Percentiles rank a stretch among this genome's conserved stretches.
These are phyloP conservation scores for Neomonachus schauinslandi DNA, from an alignment of 2,113 vertebrate genomes.

Conservation along the genomic window DNA sequence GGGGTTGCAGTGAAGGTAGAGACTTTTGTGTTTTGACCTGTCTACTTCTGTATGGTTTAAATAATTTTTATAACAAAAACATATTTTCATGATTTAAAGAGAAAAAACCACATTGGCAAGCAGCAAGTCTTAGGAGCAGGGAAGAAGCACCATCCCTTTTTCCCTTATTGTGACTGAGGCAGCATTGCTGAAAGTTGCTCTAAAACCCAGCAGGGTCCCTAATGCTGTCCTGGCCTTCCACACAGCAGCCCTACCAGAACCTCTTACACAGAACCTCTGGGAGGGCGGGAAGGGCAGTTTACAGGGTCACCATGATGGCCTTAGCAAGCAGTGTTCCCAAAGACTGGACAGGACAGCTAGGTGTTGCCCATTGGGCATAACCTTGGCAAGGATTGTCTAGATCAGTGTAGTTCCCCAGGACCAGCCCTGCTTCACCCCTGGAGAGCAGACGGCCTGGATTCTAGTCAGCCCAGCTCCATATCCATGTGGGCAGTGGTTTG, in stretches of 20 bases:
- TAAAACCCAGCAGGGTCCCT: not conserved
- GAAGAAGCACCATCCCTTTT: not conserved
- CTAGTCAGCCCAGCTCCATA: not conserved
- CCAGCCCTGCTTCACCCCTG: not conserved
- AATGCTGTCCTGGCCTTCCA: not conserved
- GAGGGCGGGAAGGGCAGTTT: not conserved
- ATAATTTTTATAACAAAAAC: constrained; percentile 35
- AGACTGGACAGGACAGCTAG: not conserved
- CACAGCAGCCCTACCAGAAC: not conserved
- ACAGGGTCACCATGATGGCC: not conserved
- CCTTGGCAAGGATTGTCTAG: not conserved
- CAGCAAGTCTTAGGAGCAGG: not conserved
- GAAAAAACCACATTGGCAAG: not conserved
- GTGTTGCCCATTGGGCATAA: not conserved
- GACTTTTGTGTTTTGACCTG: not conserved
- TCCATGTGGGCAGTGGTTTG: not conserved
- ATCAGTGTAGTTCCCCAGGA: not conserved
- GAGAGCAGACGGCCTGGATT: not conserved
- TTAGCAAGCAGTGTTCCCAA: not conserved
- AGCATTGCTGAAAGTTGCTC: not conserved
- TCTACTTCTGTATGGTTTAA: not conserved
- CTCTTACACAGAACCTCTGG: not conserved
- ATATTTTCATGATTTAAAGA: constrained; percentile 4
- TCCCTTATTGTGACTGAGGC: not conserved
- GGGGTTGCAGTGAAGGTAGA: not conserved